Conservation (phyloP, 2,888 invertebrate genomes). For the Harpalus rubripes region DNA sequence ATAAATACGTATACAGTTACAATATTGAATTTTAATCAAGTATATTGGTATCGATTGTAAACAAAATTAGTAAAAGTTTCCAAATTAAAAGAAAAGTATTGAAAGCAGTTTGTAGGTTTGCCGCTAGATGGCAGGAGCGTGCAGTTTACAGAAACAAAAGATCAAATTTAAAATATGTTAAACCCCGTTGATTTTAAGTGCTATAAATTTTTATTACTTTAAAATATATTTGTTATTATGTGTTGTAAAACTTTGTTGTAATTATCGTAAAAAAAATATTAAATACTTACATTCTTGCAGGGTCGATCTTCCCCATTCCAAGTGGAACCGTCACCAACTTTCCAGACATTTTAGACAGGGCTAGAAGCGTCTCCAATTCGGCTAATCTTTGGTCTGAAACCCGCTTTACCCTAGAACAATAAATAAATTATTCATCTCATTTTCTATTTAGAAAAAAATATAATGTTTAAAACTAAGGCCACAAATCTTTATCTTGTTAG, state of each 20-base stretch:
- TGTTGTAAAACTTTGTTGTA: too few relatives aligned
- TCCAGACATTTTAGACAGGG: constrained; percentile 78
- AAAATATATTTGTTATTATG: too few relatives aligned
- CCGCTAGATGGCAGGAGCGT: constrained; percentile 7
- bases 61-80: constrained; percentile 27
- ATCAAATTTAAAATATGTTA: too few relatives aligned
- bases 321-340: constrained; percentile 78
- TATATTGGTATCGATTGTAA: constrained; percentile 37
- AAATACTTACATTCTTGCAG: constrained; percentile 79
- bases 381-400: constrained; percentile 82
- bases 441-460: not conserved
- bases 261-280: too few relatives aligned
- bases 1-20: constrained; percentile 47
- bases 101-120: not conserved
- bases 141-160: not conserved
- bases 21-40: constrained; percentile 47
- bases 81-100: not conserved
- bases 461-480: too few relatives aligned
- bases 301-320: constrained; percentile 79
- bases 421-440: constrained; percentile 39
- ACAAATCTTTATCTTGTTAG: too few relatives aligned
- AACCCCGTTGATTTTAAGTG: too few relatives aligned
- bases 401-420: constrained; percentile 78
- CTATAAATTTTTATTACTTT: too few relatives aligned
- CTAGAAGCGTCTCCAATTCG: constrained; percentile 80